These are phyloP conservation scores for Parauchenoglanis ngamensis DNA, from an alignment of 2,797 vertebrate genomes.

Conservation along the genomic window DNA sequence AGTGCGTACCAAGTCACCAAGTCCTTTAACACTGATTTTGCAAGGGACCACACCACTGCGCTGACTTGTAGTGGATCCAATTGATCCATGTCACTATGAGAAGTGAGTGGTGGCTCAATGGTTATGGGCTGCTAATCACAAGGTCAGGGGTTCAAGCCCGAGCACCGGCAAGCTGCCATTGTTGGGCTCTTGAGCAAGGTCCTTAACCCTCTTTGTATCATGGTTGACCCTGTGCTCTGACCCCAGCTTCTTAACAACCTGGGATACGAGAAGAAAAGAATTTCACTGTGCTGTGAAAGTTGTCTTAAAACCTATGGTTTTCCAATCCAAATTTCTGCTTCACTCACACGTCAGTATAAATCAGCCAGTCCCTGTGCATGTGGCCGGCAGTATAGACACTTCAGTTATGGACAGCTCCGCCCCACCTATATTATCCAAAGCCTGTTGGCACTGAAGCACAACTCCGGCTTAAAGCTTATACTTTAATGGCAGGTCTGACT, in stretches of 20 bases:
- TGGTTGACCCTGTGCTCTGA: no score
- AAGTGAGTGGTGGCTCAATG: no score
- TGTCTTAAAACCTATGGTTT: not conserved
- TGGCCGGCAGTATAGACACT: not conserved
- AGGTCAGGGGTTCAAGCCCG: no score
- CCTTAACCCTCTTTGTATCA: no score
- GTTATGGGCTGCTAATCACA: no score
- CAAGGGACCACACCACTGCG: not conserved
- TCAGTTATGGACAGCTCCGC: not conserved
- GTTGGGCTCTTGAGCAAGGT: no score
- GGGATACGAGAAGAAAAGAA: no score
- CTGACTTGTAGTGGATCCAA: not conserved
- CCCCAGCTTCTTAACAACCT: no score
- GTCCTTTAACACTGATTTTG: not conserved
- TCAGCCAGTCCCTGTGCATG: not conserved
- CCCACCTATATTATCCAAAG: not conserved
- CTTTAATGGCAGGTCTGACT: not conserved
- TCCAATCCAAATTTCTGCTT: not conserved
- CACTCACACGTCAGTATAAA: not conserved
- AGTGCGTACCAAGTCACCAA: not conserved
- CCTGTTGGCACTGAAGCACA: not conserved
- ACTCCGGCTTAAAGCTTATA: not conserved
- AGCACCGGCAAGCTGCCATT: no score
- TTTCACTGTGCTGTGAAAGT: no score
- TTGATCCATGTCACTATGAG: not conserved